phyloP scores from a whole-genome alignment of 2,113 vertebrate species.

The Panthera tigris region DNA sequence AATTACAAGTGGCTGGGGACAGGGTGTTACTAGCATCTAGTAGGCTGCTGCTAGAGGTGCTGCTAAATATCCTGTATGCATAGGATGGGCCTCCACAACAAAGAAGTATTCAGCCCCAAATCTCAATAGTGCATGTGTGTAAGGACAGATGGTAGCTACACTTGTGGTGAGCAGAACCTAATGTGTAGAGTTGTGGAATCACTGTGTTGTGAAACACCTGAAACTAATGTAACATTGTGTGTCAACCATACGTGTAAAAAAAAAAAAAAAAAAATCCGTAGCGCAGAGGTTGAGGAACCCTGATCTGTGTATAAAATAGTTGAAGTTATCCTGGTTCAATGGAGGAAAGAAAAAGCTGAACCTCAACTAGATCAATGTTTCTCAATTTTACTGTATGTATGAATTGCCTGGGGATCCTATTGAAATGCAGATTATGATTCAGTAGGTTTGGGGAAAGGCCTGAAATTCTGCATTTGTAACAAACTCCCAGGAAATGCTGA shows the following conservation, averaged over 20 bases:
- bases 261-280: not conserved
- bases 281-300: not conserved
- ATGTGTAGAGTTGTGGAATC: not conserved
- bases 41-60: not conserved
- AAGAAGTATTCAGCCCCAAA: conserved; percentile 11
- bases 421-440: not conserved
- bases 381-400: not conserved
- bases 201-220: not conserved
- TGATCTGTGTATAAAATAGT: not conserved
- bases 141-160: not conserved
- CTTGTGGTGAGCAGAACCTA: not conserved
- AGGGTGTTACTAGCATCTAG: not conserved
- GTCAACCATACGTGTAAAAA: not conserved
- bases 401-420: not conserved
- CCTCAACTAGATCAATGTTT: not conserved
- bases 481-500: not conserved
- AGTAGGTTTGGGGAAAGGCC: not conserved
- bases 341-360: not conserved
- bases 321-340: not conserved
- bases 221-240: not conserved
- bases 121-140: not conserved
- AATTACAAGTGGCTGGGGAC: not conserved
- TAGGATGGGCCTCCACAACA: not conserved
- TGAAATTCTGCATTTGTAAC: conserved; percentile 16
- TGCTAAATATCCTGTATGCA: not conserved